Base-by-base conservation (phyloP, 2,888 invertebrate genomes). In the Xanthorhoe designata region DNA sequence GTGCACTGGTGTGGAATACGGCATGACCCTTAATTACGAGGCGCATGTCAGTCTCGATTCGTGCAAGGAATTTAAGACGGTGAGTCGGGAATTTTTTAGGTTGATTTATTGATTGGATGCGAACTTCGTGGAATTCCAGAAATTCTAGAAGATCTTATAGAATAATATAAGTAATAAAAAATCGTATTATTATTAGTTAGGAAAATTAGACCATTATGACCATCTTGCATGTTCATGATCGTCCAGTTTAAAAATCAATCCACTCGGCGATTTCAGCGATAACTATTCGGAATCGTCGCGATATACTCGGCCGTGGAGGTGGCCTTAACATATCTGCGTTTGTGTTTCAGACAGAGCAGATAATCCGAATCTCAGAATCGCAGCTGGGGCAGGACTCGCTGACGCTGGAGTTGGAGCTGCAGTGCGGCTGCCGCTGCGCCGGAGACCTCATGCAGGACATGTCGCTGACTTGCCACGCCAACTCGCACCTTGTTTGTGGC, bases 321-420 rank as follows among this genome's bases (percentile, higher is more conserved):
- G 24, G 24, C 24, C 24, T 24, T 24, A 24, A 24, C n/a, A n/a
- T n/a, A n/a, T 24, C 24, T 24, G 24, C 24, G 4, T 24, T 24
- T 24, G 24, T 66, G 53, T 80, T 82, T 35, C 79, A 93, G 92
- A 81, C 80, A 19, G 83, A 77, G 32, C 85, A 91, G 79, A 94
- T 87, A 0, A 94, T 96, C 55, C 91, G 90, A 13, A 96, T 98
- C 76, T 96, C 96, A 66, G 98, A 98, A 74, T 95, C 96, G 3
- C 96, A 96, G 61, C 92, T 98, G 56, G 95, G 95, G 2, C 96
- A 96, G 55, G 96, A 96, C 76, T 88, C 91, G 17, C 85, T 98
- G 64, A 93, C 94, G 13, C 86, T 98, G 52, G 95, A 97, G 57
- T 94, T 98, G 50, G 96, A 97, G 74, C 90, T 97, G 59, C 94